Percentiles rank a stretch among this genome's conserved stretches.
Evolutionary conservation across 1,140 invertebrate genomes (phyloP).

Genomic region (Pollicipes pollicipes): DNA sequence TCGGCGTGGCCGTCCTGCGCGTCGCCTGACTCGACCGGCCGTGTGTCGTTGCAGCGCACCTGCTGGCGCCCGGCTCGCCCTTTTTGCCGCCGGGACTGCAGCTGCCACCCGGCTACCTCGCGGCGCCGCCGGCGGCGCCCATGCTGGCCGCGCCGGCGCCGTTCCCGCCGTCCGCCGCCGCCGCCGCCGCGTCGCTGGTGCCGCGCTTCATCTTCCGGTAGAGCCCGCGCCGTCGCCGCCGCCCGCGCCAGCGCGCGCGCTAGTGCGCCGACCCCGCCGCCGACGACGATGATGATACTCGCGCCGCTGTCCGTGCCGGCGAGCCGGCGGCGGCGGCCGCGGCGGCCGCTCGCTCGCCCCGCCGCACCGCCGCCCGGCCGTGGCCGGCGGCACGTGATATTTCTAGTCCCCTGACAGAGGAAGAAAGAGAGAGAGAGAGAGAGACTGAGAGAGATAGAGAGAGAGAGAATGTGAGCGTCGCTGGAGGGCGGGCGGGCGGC

Average conservation of each 20-base stretch:
- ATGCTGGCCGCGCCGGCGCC: neutral
- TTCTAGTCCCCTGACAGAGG: neutral
- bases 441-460: too few species aligned
- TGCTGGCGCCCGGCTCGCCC: neutral
- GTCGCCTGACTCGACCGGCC: neutral
- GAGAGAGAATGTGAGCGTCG: too few species aligned
- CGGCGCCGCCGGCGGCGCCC: too few species aligned
- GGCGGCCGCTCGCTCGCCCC: too few species aligned
- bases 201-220: neutral
- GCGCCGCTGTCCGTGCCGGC: neutral
- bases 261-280: too few species aligned
- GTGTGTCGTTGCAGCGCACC: conserved; percentile 1
- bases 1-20: too few species aligned
- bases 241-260: too few species aligned
- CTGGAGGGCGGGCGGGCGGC: too few species aligned
- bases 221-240: neutral
- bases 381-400: neutral
- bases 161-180: neutral
- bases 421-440: neutral
- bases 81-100: neutral
- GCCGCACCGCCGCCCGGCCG: too few species aligned
- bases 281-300: too few species aligned
- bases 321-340: too few species aligned
- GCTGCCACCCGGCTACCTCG: too few species aligned
- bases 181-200: neutral